phyloP scores from a whole-genome alignment of 2,797 vertebrate genomes.

The Chaunax sp. region DNA sequence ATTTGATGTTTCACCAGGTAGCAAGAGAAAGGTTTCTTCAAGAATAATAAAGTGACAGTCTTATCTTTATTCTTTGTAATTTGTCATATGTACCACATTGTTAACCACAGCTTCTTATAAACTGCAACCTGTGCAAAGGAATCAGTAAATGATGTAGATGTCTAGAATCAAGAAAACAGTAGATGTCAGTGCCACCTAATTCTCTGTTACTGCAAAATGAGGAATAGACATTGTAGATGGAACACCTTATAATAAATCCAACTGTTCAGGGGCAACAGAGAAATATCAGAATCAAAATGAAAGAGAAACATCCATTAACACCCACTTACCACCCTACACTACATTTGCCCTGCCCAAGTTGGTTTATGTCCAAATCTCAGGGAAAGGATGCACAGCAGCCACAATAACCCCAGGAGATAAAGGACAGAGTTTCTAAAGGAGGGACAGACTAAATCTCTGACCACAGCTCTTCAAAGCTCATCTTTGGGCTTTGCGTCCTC shows the following conservation, averaged over 20 bases:
- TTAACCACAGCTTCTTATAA: constrained; percentile 23
- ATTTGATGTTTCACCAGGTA: constrained; percentile 9
- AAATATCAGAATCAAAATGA: constrained; percentile 53
- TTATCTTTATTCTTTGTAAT: too few species aligned
- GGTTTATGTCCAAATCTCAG: constrained; percentile 67
- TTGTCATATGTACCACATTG: not conserved
- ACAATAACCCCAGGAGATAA: constrained; percentile 71
- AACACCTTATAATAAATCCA: constrained; percentile 48
- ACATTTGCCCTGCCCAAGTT: constrained; percentile 49
- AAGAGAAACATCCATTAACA: constrained; percentile 54
- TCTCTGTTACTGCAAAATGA: constrained; percentile 48
- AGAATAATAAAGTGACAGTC: not conserved
- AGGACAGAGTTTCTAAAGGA: constrained; percentile 66
- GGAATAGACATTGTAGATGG: constrained; percentile 38
- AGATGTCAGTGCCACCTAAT: constrained; percentile 33
- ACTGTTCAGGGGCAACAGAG: constrained; percentile 48
- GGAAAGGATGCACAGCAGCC: constrained; percentile 84
- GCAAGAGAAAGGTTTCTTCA: not conserved
- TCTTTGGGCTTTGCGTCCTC: constrained; percentile 74
- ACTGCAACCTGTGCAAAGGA: constrained; percentile 13
- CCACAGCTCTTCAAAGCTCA: constrained; percentile 78
- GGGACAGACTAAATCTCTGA: constrained; percentile 33
- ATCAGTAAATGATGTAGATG: constrained; percentile 25
- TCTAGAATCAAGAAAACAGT: constrained; percentile 36
- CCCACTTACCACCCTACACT: constrained; percentile 43